Conservation (phyloP, 2,888 invertebrate species). For the Aphrophora alni region DNA sequence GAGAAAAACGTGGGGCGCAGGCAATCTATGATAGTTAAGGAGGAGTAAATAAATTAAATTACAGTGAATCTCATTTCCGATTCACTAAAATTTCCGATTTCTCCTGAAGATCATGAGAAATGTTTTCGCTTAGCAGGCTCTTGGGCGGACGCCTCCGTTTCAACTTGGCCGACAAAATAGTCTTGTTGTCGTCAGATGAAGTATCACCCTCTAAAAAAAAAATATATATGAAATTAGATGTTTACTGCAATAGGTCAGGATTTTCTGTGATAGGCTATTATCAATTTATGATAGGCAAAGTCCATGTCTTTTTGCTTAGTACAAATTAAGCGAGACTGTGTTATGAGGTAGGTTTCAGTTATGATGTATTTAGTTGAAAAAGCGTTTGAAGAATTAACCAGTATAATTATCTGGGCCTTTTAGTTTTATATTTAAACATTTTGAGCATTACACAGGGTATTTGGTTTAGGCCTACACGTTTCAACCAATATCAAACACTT, state of each 20-base stretch:
- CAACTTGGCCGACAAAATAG: neutral
- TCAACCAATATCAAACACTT: conserved; percentile 24
- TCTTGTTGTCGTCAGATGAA: conserved; percentile 6
- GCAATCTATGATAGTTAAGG: too few species aligned
- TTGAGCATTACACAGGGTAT: conserved; percentile 20
- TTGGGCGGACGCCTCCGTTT: conserved; percentile 9
- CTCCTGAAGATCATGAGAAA: conserved; percentile 7
- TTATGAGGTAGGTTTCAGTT: neutral
- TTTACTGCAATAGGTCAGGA: neutral
- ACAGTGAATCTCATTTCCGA: too few species aligned
- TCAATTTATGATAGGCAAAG: neutral
- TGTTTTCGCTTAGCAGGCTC: conserved; percentile 7
- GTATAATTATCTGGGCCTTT: conserved; percentile 2
- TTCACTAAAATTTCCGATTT: too few species aligned
- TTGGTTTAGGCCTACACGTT: conserved; percentile 24
- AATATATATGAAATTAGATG: neutral
- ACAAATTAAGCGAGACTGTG: neutral
- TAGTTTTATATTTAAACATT: conserved; percentile 17
- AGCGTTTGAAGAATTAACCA: neutral
- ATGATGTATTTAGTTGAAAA: conserved; percentile 9
- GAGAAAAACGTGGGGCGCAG: too few species aligned
- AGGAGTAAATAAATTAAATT: too few species aligned
- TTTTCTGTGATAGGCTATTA: conserved; percentile 3
- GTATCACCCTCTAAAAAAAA: conserved; percentile 7
- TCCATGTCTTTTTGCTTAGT: conserved; percentile 4